Base-by-base conservation (phyloP, 2,888 invertebrate species). In the Eupithecia dodoneata region DNA sequence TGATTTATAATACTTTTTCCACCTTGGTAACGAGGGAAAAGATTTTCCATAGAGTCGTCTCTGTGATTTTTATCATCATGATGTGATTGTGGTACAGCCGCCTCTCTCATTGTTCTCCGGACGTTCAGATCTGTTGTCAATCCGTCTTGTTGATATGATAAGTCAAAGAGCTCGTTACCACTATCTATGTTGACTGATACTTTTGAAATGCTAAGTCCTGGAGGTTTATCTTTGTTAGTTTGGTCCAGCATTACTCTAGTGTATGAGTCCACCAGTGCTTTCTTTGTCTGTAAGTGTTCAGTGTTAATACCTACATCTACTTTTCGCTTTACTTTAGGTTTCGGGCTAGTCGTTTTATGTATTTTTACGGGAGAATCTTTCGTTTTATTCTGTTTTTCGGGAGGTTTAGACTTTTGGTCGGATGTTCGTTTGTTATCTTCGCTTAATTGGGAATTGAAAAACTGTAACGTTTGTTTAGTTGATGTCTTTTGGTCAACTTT, bases 101-200 rank as follows among this genome's bases (percentile, higher is more conserved):
- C 75, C 55, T 85, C 84, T 82, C 89, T 92, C 2, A 83, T 47
- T 6, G 84, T 88, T 81, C 89, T 92, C 73, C 85, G 85, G 9
- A 89, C 84, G 15, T 84, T 85, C 13, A 92, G 75, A 81, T 90
- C 90, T 41, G 91, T 90, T 59, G 84, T 85, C 30, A 81, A 71
- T 63, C 85, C 81, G 65, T 85, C 86, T 76, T 89, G 88, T 76
- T 87, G 85, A 75, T 92, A 88, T 69, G 85, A 76, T 7, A 93
- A 87, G 80, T 92, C 88, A 78, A 92, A 94, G 76, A 81, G 82
- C 78, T 93, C 92, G 42, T 87, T 88, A 18, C 90, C 89, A 72
- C 87, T 88, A 13, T 93, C 89, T 75, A 93, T 91, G 80, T 91
- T 90, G 49, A 93, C 83, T 18, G 90, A 86, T 10, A 92, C 85